These are phyloP conservation scores for Ectemnius cavifrons DNA, from an alignment of 2,888 invertebrate species.

Conservation along the genomic window DNA sequence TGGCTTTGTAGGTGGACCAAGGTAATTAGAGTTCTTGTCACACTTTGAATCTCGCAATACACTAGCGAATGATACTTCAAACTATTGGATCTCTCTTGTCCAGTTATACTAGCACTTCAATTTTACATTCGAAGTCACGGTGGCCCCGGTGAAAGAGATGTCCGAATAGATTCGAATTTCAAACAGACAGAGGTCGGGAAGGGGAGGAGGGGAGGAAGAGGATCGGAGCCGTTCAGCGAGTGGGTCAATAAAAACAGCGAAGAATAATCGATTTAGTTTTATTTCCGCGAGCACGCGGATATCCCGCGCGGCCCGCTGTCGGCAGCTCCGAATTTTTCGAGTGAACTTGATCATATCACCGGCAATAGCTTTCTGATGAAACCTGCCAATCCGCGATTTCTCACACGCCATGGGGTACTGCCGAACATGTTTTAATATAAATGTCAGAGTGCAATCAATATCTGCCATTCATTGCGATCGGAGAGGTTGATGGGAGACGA, in stretches of 20 bases:
- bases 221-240: too few species aligned
- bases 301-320: constrained; percentile 6
- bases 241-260: background rate
- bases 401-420: constrained; percentile 34
- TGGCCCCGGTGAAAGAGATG: too few species aligned
- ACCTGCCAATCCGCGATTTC: constrained; percentile 40
- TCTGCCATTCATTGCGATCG: constrained; percentile 46
- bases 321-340: constrained; percentile 21
- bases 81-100: background rate
- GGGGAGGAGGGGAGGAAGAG: too few species aligned
- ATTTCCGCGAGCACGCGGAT: background rate
- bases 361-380: constrained; percentile 39
- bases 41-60: background rate
- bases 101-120: too few species aligned
- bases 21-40: background rate
- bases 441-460: constrained; percentile 59
- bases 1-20: background rate
- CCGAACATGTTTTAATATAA: constrained; percentile 58
- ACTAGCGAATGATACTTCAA: background rate
- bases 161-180: too few species aligned
- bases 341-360: constrained; percentile 31
- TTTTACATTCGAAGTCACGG: too few species aligned
- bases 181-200: too few species aligned
- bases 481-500: constrained; percentile 14
- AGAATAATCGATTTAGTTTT: background rate